Percentiles rank a stretch among this genome's conserved stretches.
Conservation (phyloP, 1,140 invertebrate species). For the Xylocopa sonorina region DNA sequence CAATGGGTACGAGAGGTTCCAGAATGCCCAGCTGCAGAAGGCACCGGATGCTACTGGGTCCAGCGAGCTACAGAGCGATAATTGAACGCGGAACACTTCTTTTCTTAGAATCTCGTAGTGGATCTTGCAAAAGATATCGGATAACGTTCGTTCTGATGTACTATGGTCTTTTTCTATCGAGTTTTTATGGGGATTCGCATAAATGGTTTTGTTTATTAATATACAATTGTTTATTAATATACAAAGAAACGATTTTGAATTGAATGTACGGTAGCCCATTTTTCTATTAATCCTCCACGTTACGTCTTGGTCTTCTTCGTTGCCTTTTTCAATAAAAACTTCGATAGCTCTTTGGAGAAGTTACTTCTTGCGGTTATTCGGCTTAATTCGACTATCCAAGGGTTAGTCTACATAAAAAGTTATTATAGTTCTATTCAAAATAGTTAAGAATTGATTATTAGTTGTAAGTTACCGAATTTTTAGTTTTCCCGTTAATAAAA, state of each 20-base stretch:
- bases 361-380: constrained; percentile 44
- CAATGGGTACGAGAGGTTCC: constrained; percentile 72
- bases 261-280: not conserved
- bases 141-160: not conserved
- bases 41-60: constrained; percentile 60
- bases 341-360: constrained; percentile 51
- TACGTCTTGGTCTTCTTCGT: constrained; percentile 5
- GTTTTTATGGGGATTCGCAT: not conserved
- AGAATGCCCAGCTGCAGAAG: constrained; percentile 70
- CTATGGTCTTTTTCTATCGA: not conserved
- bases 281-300: not conserved
- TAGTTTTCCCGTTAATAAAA: constrained; percentile 51
- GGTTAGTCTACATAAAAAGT: constrained; percentile 42
- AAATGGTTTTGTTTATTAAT: not conserved
- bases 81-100: constrained; percentile 42
- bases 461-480: constrained; percentile 33
- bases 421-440: not conserved
- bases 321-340: constrained; percentile 53
- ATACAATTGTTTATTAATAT: constrained; percentile 13
- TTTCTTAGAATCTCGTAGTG: not conserved
- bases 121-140: not conserved
- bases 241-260: constrained; percentile 19
- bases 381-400: constrained; percentile 56
- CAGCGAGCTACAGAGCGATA: constrained; percentile 60
- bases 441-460: not conserved